A percentile compares a stretch with the other conserved stretches of the same genome.
These are phyloP conservation scores for Pithys albifrons DNA, from an alignment of 2,113 vertebrate species.

Conservation along the genomic window DNA sequence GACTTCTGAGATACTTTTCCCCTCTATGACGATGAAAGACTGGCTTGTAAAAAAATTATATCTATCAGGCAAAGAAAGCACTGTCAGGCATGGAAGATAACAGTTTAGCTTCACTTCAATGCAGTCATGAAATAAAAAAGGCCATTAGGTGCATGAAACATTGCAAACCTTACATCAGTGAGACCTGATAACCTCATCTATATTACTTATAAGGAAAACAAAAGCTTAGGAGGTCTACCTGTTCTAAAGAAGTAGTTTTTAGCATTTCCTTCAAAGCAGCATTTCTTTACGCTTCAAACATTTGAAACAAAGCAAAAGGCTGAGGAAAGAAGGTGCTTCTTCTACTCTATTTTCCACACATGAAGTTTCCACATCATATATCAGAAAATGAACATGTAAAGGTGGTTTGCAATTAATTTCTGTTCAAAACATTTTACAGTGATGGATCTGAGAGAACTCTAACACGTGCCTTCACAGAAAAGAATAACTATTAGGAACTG, in stretches of 20 bases:
- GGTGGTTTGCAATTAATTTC: neutral
- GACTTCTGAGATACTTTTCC: neutral
- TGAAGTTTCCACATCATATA: neutral
- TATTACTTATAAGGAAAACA: neutral
- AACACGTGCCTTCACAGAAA: neutral
- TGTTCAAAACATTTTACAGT: neutral
- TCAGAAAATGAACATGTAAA: neutral
- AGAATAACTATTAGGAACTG: neutral
- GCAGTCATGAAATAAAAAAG: neutral
- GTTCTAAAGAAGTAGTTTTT: neutral
- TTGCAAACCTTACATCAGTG: neutral
- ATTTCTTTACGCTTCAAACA: slow-evolving; percentile 31
- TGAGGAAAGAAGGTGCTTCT: neutral
- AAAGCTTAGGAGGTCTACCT: neutral
- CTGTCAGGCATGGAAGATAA: neutral
- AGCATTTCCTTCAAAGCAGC: neutral
- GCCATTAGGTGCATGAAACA: neutral
- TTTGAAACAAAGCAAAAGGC: neutral
- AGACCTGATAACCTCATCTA: neutral
- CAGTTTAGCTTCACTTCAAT: neutral
- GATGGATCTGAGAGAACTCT: neutral
- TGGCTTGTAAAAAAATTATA: neutral
- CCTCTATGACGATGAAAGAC: neutral
- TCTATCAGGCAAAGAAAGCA: neutral
- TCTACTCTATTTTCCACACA: neutral